Evolutionary conservation across 2,797 vertebrate species (phyloP).

Genomic region (Trachops cirrhosus): DNA sequence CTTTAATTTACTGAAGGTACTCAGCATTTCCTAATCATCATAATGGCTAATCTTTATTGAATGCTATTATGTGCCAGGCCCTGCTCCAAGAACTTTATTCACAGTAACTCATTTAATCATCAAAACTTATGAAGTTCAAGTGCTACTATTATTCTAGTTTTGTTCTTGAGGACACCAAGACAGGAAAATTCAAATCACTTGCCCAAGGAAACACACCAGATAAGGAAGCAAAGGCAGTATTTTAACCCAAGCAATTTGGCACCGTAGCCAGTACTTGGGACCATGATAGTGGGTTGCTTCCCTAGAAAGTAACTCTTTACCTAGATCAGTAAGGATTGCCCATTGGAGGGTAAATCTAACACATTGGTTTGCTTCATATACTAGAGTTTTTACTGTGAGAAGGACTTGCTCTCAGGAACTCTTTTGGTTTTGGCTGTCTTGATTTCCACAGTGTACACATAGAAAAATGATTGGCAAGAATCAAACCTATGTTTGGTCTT

Average conservation of each 20-base stretch:
- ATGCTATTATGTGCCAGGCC: neutral
- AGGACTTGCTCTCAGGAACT: neutral
- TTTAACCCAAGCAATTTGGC: neutral
- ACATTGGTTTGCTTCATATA: neutral
- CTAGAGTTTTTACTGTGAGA: neutral
- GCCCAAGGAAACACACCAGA: neutral
- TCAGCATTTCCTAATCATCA: neutral
- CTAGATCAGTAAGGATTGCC: neutral
- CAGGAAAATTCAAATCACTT: neutral
- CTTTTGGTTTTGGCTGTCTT: constrained; percentile 32
- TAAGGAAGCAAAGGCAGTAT: neutral
- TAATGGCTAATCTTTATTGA: neutral
- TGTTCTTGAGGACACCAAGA: neutral
- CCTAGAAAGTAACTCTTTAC: neutral
- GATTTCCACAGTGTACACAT: neutral
- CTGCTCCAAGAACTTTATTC: neutral
- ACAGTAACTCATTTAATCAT: neutral
- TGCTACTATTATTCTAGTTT: neutral
- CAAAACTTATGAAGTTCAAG: neutral
- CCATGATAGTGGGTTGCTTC: rapidly evolving
- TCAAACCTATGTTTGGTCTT: constrained; percentile 34
- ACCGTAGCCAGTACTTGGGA: neutral
- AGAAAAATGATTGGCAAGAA: constrained; percentile 2
- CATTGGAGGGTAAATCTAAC: neutral
- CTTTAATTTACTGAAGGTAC: neutral